Conservation (phyloP, 2,113 vertebrate species). For the Otis tarda region DNA sequence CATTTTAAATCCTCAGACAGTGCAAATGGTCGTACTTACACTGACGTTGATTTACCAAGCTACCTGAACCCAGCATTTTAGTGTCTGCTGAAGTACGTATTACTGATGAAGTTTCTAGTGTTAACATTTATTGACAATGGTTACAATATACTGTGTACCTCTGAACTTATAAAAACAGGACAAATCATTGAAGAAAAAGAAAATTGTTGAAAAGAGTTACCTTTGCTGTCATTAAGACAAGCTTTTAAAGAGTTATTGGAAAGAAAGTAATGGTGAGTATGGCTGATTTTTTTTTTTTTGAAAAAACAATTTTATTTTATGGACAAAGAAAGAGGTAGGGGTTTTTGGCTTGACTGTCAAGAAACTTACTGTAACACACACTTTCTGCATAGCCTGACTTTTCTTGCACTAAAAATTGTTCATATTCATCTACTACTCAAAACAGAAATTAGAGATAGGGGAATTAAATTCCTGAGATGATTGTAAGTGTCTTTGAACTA, state of each 20-base stretch:
- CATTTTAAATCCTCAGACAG: neutral
- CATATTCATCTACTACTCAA: neutral
- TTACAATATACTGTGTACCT: neutral
- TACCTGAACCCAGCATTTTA: neutral
- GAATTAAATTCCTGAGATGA: neutral
- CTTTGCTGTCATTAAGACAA: neutral
- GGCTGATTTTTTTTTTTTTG: neutral
- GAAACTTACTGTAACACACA: neutral
- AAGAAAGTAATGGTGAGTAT: neutral
- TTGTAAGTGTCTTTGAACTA: neutral
- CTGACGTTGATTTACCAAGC: neutral
- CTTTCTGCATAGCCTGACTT: neutral
- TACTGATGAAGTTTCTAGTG: neutral
- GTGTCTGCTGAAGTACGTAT: neutral
- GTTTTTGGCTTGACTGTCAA: neutral
- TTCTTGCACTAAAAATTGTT: neutral
- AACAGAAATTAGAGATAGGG: neutral
- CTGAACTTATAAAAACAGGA: neutral
- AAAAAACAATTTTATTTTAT: neutral
- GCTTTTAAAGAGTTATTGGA: neutral
- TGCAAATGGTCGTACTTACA: neutral
- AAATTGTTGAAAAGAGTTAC: neutral
- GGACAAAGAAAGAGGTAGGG: neutral
- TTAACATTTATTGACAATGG: neutral
- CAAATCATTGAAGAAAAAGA: neutral